phyloP scores from a whole-genome alignment of 2,888 invertebrate species.

The Diloba caeruleocephala region DNA sequence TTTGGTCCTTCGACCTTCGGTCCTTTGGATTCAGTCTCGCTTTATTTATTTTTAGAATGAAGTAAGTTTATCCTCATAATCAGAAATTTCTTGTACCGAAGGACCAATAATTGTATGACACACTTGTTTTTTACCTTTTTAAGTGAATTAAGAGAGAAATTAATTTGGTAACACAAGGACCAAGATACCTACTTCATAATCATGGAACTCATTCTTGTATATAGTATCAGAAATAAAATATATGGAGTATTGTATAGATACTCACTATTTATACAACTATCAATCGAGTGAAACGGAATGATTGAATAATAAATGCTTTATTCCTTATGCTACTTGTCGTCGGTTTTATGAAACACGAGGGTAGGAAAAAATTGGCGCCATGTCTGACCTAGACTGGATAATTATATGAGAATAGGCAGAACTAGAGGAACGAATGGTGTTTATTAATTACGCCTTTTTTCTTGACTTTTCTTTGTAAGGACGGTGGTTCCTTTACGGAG shows the following conservation, averaged over 20 bases:
- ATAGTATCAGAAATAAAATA: background rate
- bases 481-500: constrained; percentile 9
- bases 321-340: constrained; percentile 33
- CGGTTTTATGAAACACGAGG: constrained; percentile 14
- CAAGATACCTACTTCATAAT: no score
- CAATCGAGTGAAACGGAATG: constrained; percentile 45
- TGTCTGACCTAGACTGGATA: constrained; percentile 40
- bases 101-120: no score
- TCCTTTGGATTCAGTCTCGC: no score
- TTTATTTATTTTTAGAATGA: no score
- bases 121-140: no score
- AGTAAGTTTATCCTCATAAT: no score
- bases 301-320: constrained; percentile 32
- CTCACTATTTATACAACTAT: constrained; percentile 30
- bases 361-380: constrained; percentile 51
- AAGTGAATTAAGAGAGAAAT: no score
- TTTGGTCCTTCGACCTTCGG: background rate
- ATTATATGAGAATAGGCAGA: constrained; percentile 25
- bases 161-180: no score
- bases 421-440: constrained; percentile 22
- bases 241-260: background rate
- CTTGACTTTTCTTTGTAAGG: constrained; percentile 26
- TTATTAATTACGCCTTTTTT: constrained; percentile 39
- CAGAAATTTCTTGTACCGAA: no score
- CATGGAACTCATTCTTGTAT: no score